phyloP scores from a whole-genome alignment of 2,888 invertebrate genomes.

The Phaonia tiefii region DNA sequence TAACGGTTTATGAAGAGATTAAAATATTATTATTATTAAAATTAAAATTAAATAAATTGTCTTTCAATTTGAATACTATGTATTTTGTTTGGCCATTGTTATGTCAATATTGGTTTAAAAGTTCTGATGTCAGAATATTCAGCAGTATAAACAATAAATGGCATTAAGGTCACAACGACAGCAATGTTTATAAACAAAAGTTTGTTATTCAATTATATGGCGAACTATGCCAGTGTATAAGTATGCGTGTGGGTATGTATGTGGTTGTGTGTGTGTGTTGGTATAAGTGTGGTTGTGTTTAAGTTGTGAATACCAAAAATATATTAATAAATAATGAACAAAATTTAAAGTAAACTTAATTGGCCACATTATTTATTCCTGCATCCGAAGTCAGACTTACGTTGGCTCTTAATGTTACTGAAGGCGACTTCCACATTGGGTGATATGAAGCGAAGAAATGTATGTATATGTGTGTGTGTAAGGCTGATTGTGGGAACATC shows the following conservation, averaged over 20 bases:
- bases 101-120: conserved; percentile 7
- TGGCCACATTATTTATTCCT: conserved; percentile 18
- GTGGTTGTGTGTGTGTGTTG: background rate
- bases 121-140: conserved; percentile 12
- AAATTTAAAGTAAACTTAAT: conserved; percentile 27
- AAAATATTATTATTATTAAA: conserved; percentile 18
- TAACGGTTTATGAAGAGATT: conserved; percentile 28
- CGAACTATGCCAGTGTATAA: background rate
- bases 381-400: background rate
- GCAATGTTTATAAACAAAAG: background rate
- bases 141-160: background rate
- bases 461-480: background rate
- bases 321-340: conserved; percentile 24
- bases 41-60: conserved; percentile 13
- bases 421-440: conserved; percentile 7
- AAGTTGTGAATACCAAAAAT: background rate
- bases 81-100: background rate
- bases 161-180: conserved; percentile 11
- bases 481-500: background rate
- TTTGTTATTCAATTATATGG: conserved; percentile 24
- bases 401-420: conserved; percentile 28
- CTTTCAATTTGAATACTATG: background rate
- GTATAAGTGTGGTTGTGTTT: background rate
- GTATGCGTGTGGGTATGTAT: background rate
- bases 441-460: background rate